These are phyloP conservation scores for Rhinoraja longicauda DNA, from an alignment of 2,797 vertebrate species.

Conservation along the genomic window DNA sequence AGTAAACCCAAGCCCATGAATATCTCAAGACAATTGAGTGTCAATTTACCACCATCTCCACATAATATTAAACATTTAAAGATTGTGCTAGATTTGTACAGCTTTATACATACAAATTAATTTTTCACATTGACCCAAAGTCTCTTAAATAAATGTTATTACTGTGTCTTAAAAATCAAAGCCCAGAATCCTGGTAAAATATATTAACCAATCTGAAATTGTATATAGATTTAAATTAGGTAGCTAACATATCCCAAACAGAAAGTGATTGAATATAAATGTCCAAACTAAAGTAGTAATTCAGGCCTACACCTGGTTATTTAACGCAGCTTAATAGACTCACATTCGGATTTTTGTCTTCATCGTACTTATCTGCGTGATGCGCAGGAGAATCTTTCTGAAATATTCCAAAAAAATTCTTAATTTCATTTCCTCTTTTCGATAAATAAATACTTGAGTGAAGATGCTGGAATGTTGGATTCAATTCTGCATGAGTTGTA, in stretches of 20 bases:
- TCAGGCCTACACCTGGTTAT: neutral
- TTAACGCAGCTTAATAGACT: constrained; percentile 49
- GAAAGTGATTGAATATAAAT: neutral
- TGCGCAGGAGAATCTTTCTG: constrained; percentile 77
- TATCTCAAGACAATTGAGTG: neutral
- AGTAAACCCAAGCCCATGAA: neutral
- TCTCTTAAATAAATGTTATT: neutral
- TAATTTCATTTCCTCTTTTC: constrained; percentile 58
- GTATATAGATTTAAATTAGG: neutral
- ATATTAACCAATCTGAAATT: neutral
- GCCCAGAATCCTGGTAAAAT: neutral
- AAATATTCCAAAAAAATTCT: constrained; percentile 65
- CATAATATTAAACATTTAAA: neutral
- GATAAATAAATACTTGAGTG: constrained; percentile 51
- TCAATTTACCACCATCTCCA: neutral
- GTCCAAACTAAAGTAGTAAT: neutral
- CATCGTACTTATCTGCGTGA: constrained; percentile 67
- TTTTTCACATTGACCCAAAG: neutral
- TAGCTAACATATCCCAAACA: neutral
- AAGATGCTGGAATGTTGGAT: constrained; percentile 16
- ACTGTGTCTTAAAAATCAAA: neutral
- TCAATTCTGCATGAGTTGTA: neutral
- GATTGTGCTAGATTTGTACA: neutral
- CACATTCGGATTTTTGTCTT: constrained; percentile 78
- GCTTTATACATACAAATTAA: neutral